Evolutionary conservation across 2,888 invertebrate genomes (phyloP).

Genomic region (Apamea sordens): DNA sequence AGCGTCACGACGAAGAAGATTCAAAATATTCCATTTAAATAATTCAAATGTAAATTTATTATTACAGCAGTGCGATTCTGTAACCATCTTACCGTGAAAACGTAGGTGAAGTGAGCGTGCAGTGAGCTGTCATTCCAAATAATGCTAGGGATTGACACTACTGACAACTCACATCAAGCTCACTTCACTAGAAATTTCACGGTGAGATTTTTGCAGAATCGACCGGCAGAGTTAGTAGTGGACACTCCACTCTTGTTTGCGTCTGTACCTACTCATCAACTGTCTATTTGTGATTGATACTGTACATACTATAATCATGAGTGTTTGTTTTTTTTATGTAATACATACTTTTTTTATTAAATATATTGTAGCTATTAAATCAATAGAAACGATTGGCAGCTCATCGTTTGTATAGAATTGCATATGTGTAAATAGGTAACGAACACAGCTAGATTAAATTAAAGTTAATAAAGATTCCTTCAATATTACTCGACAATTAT

Average conservation of each 20-base stretch:
- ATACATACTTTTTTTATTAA: background rate
- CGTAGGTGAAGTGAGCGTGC: too few species aligned
- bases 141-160: too few species aligned
- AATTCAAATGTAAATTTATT: background rate
- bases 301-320: conserved; percentile 39
- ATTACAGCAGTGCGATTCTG: too few species aligned
- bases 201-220: too few species aligned
- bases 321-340: conserved; percentile 36
- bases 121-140: too few species aligned
- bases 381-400: conserved; percentile 1
- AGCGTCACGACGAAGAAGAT: background rate
- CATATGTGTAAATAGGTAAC: background rate
- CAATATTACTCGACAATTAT: background rate
- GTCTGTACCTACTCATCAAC: conserved; percentile 37
- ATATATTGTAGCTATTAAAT: conserved; percentile 10
- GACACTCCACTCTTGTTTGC: conserved; percentile 4
- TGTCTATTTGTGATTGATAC: conserved; percentile 36
- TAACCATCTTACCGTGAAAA: too few species aligned
- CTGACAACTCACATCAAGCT: too few species aligned
- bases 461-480: background rate
- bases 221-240: background rate
- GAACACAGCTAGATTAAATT: background rate
- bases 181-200: too few species aligned
- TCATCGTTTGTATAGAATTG: background rate
- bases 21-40: background rate